Base-by-base conservation (phyloP, 2,888 invertebrate species). In the Galeruca laticollis region DNA sequence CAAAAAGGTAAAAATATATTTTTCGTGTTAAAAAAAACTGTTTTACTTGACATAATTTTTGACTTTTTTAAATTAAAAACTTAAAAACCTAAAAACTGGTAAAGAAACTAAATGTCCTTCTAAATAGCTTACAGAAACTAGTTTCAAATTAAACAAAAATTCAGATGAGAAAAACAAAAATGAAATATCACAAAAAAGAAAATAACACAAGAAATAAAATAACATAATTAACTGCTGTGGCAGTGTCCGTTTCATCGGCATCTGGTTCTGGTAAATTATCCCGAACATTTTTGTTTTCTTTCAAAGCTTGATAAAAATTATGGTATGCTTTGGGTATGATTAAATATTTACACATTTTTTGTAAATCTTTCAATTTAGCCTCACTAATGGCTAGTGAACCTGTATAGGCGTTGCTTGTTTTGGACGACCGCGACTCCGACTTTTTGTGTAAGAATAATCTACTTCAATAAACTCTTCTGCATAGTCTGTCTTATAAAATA, bases 251-350 rank as follows among this genome's bases (percentile, higher is more conserved):
- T 56, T 56, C 56, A 5, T 21, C 56, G 26, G 56, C 56, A 56
- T 56, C 56, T 21, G 56, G 56, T 56, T 20, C 56, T 56, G 56
- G 56, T 56, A 56, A 56, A 5, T 56, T 56, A 56, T 56, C 56
- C 31, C 56, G 10, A 52, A 52, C 15, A 56, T 56, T 56, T 56
- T 56, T 56, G 56, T 26, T 21, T n/a, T n/a, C n/a, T n/a, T n/a
- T n/a, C n/a, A n/a, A n/a, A n/a, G n/a, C n/a, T n/a, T n/a, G n/a
- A n/a, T 26, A 56, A 56, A 56, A 56, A 56, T 26, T 56, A 31
- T 56, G 56, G 56, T 56, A 56, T 56, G 56, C 56, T 31, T 26
- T 56, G 56, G 56, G 56, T 26, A 56, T 56, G 31, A 26, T 56
- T n/a, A 56, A 26, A 56, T 56, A 21, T 56, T 43, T 43, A 15